Conservation (phyloP, 2,888 invertebrate species). For the Polietes domitor region DNA sequence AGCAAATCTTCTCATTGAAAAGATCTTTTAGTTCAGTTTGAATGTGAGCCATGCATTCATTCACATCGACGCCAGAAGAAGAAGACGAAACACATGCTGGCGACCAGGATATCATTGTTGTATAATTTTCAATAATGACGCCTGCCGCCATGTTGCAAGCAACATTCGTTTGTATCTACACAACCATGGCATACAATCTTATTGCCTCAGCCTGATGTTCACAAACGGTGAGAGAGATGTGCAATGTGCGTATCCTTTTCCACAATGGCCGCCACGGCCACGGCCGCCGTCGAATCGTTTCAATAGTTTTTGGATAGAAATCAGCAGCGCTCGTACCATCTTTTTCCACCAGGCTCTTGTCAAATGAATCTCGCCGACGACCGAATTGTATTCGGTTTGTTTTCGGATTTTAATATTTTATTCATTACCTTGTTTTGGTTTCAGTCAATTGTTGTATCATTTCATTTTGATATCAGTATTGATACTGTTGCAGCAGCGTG, state of each 20-base stretch:
- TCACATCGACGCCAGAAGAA: neutral
- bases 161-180: conserved; percentile 53
- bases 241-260: conserved; percentile 35
- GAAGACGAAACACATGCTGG: conserved; percentile 53
- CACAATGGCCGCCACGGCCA: conserved; percentile 58
- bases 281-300: neutral
- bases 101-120: conserved; percentile 16
- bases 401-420: conserved; percentile 49
- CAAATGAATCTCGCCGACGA: neutral
- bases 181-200: neutral
- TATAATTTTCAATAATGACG: conserved; percentile 53
- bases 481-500: conserved; percentile 44
- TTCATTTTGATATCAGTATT: conserved; percentile 61
- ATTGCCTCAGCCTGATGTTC: conserved; percentile 1
- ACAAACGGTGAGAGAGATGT: neutral
- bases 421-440: conserved; percentile 65
- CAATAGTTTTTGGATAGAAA: conserved; percentile 31
- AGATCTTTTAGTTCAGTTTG: conserved; percentile 1
- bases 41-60: conserved; percentile 1
- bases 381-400: neutral
- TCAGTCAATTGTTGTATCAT: conserved; percentile 44
- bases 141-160: conserved; percentile 65
- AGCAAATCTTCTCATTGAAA: conserved; percentile 1
- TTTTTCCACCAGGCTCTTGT: neutral
- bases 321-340: conserved; percentile 65